Percentiles rank a stretch among this genome's conserved stretches.
Conservation (phyloP, 2,113 vertebrate species). For the Himantopus leucocephalus region DNA sequence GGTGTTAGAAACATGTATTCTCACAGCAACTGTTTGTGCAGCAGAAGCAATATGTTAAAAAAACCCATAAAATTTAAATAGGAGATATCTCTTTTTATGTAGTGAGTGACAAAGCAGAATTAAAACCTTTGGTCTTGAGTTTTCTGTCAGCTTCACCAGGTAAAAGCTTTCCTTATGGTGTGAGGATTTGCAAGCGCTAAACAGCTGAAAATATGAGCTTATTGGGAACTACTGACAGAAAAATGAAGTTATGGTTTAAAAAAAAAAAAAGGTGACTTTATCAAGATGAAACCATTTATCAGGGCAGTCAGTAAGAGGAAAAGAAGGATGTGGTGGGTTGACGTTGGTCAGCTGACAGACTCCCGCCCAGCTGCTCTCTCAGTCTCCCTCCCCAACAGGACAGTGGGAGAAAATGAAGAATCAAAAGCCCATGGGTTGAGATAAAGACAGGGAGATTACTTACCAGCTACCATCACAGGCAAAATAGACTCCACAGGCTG, state of each 20-base stretch:
- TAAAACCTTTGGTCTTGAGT: not conserved
- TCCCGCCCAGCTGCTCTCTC: not conserved
- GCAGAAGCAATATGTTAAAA: not conserved
- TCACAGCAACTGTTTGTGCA: not conserved
- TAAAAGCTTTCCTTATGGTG: not conserved
- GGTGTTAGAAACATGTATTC: not conserved
- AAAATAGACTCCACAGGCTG: rapidly evolving
- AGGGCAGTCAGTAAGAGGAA: not conserved
- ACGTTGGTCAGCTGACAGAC: not conserved
- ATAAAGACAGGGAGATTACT: not conserved
- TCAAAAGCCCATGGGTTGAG: not conserved
- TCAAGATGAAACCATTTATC: not conserved
- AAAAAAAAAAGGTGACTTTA: not conserved
- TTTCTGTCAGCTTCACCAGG: not conserved
- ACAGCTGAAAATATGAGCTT: not conserved
- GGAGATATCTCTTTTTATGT: not conserved
- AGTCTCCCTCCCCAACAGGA: not conserved
- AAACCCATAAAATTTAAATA: not conserved
- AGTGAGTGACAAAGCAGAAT: not conserved
- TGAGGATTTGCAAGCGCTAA: not conserved
- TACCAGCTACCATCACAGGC: rapidly evolving
- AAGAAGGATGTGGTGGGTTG: not conserved
- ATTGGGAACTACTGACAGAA: not conserved
- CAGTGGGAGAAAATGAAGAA: not conserved
- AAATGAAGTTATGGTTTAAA: not conserved